Evolutionary conservation across 2,113 vertebrate genomes (phyloP).

Genomic region (Siniperca chuatsi): DNA sequence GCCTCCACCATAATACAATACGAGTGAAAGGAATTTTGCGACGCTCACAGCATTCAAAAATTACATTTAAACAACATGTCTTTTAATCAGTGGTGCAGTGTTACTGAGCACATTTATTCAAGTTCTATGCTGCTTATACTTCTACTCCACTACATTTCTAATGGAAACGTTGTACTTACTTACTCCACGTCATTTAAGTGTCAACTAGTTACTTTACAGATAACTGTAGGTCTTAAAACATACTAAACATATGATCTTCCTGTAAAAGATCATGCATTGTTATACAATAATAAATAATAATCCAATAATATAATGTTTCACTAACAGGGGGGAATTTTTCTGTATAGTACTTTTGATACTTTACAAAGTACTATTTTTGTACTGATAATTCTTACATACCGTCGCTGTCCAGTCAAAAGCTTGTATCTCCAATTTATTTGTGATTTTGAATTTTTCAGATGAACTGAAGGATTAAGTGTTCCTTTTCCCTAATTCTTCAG

Average conservation of each 20-base stretch:
- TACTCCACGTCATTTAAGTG: not conserved
- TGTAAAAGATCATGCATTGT: not conserved
- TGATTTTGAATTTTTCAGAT: not conserved
- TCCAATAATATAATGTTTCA: not conserved
- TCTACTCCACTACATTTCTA: not conserved
- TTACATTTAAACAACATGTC: not conserved
- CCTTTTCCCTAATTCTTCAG: not conserved
- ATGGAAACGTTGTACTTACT: not conserved
- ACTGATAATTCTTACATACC: not conserved
- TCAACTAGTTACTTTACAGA: not conserved
- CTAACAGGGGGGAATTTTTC: too few relatives aligned
- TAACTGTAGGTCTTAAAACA: not conserved
- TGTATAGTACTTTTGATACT: not conserved
- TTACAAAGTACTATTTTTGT: not conserved
- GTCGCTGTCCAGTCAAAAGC: not conserved
- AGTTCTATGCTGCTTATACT: not conserved
- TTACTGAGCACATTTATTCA: not conserved
- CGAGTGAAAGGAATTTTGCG: not conserved
- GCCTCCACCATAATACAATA: not conserved
- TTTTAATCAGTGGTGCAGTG: not conserved
- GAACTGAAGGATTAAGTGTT: not conserved
- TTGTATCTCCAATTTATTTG: not conserved
- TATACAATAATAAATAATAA: not conserved
- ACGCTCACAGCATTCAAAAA: not conserved
- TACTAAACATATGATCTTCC: not conserved